Evolutionary conservation across 2,888 invertebrate species (phyloP), one percentile per base, ranked within the genome.

Genomic region (Phorcus lineatus): DNA sequence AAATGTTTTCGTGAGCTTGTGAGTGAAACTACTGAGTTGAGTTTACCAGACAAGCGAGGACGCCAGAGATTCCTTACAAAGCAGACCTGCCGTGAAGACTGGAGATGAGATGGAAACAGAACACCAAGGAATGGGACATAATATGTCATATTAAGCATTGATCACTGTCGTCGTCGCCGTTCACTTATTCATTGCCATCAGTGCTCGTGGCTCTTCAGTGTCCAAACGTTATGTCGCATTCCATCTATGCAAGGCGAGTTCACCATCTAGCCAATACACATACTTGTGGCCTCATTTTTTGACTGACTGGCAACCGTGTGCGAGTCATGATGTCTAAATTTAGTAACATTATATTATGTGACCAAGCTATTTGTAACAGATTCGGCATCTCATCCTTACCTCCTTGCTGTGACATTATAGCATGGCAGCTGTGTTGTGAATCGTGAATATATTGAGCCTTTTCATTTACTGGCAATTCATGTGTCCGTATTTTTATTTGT

Each of bases 201-300:
- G 40, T 70, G 40, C 62, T 62, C 70, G 70, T 47, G 47, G 47
- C 70, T 70, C 70, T 54, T 54, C 53, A 40, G 76, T 54, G 76
- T 76, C 55, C 75, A 62, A 22, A 55, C 74, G 53, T 54, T 55
- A 74, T 57, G 79, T 84, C 70, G 83, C 84, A 83, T 85, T 86
- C 84, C 85, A 85, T 83, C 85, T 86, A 84, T 86, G 86, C 86
- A 86, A 86, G 82, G 80, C 76, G 57, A 75, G 47, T 57, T 36
- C 53, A 36, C 24, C n/a, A 47, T 31, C 74, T 53, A 55, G 57
- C 57, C 70, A 52, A 40, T 31, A 75, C 66, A 40, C 66, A 66
- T 31, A 53, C 52, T 47, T 53, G 53, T 75, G 24, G 53, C 24
- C 40, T 47, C 57, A 22, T 66, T 74, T 54, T 36, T 22, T 75